Evolutionary conservation across 2,888 invertebrate genomes (phyloP), one percentile per base, ranked within the genome.

Genomic region (Physocephala rufipes): DNA sequence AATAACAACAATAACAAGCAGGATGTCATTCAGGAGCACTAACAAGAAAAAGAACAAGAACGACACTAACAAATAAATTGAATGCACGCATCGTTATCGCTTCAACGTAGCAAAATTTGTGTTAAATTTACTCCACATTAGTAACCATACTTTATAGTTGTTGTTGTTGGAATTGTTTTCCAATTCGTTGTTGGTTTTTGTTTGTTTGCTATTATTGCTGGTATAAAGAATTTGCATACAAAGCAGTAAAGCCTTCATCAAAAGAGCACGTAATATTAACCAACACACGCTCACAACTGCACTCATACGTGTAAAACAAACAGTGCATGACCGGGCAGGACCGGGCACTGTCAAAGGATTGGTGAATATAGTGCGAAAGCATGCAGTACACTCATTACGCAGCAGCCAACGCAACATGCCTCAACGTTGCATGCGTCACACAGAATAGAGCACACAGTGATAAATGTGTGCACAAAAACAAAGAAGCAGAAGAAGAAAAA

Each of bases 141-240:
- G 30, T 65, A 36, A 36, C 36, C 9, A 36, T 28, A 28, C 49
- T 28, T 51, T 68, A 62, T 65, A 49, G 61, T 36, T 61, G 59
- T 61, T 59, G 51, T 68, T 66, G 36, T 30, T 53, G 19, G 30
- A 26, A 61, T 7, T 21, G 47, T 45, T 45, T 4, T 36, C 21
- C 43, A n/a, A n/a, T n/a, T 15, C 47, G 49, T 64, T 47, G 15
- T 45, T 24, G 45, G 24, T 67, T 45, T 47, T 59, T 43, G 24
- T 58, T 36, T 28, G 30, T 28, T 67, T 65, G 4, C 24, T 21
- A 2, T 66, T 59, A 49, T 28, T 49, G 45, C n/a, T 65, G 51
- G 49, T 28, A 21, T 28, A 49, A 30, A n/a, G 24, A 43, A 67
- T 67, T 67, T 67, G 55, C 66, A 66, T 66, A 66, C 66, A 55